These are phyloP conservation scores for Cheilosia impressa DNA, from an alignment of 2,888 invertebrate species.

Conservation along the genomic window DNA sequence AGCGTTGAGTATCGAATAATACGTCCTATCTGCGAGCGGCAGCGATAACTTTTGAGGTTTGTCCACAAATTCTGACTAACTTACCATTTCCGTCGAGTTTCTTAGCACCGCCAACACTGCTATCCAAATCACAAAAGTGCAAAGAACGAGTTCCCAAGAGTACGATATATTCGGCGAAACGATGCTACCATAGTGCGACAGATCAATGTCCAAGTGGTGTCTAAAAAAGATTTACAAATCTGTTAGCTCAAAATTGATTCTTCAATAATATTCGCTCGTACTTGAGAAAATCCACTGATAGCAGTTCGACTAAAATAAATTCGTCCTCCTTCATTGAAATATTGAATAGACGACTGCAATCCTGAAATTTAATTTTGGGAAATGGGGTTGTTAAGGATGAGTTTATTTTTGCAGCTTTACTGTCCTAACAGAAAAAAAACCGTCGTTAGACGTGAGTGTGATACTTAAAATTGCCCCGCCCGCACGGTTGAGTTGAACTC, in stretches of 20 bases:
- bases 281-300: constrained; percentile 51
- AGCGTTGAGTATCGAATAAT: constrained; percentile 79
- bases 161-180: not conserved
- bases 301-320: not conserved
- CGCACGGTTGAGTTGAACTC: no score
- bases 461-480: no score
- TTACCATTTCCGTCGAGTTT: constrained; percentile 37
- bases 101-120: constrained; percentile 23
- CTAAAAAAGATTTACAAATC: constrained; percentile 2
- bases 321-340: not conserved
- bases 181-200: not conserved
- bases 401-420: no score
- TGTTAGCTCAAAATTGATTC: not conserved
- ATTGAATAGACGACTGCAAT: not conserved
- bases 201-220: constrained; percentile 15
- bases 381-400: not conserved
- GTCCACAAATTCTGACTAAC: not conserved
- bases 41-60: not conserved
- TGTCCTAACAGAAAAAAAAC: no score
- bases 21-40: constrained; percentile 79
- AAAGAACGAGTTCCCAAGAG: constrained; percentile 70
- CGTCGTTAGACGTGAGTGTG: no score
- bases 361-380: constrained; percentile 2
- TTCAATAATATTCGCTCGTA: not conserved
- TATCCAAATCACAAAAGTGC: constrained; percentile 46